These are phyloP conservation scores for Scaptomyza parva DNA, from an alignment of 2,888 invertebrate species.

Conservation along the genomic window DNA sequence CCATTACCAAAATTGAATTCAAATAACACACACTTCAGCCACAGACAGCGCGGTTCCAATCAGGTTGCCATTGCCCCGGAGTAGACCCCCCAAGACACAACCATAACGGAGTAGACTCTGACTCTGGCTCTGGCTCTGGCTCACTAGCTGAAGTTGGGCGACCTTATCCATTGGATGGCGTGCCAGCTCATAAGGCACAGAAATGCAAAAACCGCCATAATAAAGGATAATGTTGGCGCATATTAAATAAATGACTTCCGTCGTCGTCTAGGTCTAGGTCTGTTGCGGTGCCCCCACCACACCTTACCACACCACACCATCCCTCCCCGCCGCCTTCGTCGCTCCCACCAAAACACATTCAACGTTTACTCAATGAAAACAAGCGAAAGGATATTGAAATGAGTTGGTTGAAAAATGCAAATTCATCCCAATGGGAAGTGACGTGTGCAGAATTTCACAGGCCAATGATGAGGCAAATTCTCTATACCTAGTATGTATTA, in stretches of 20 bases:
- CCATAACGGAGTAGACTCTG: conserved; percentile 1
- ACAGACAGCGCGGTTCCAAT: conserved; percentile 30
- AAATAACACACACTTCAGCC: conserved; percentile 23
- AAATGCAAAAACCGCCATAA: conserved; percentile 79
- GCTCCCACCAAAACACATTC: conserved; percentile 33
- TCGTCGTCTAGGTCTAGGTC: conserved; percentile 55
- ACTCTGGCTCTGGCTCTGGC: too few species aligned
- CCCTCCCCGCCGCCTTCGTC: too few species aligned
- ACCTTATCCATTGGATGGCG: conserved; percentile 45
- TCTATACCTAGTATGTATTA: neutral
- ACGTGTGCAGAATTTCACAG: conserved; percentile 78
- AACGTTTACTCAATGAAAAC: conserved; percentile 71
- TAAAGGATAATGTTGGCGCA: conserved; percentile 81
- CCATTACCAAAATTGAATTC: conserved; percentile 64
- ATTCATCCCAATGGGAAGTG: conserved; percentile 80
- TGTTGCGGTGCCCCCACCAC: conserved; percentile 11
- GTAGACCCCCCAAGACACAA: conserved; percentile 2
- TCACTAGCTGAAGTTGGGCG: conserved; percentile 2
- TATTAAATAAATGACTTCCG: conserved; percentile 82
- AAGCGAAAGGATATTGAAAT: conserved; percentile 80
- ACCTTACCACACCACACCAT: neutral
- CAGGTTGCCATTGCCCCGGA: conserved; percentile 24
- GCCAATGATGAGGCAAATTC: conserved; percentile 61
- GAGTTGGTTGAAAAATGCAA: conserved; percentile 75
- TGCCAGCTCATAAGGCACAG: conserved; percentile 76